Base-by-base conservation (phyloP, 2,113 vertebrate species). In the Rhombomys opimus region DNA sequence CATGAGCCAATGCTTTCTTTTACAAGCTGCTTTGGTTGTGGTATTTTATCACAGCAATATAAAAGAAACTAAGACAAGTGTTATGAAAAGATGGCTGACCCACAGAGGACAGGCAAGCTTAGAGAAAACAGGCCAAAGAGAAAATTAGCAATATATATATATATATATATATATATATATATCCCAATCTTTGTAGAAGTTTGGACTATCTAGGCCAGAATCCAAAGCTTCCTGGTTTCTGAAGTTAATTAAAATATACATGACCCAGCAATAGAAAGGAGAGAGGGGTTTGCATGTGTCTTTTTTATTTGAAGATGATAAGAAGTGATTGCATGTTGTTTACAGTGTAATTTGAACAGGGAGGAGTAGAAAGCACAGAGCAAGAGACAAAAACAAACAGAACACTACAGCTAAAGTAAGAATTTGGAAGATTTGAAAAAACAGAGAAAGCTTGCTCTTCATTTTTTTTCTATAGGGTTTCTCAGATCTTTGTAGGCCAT, bases 161-260 rank as follows among this genome's bases (percentile, higher is more conserved):
- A 46, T 46, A 46, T 46, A 46, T 46, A 46, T 46, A 46, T 46
- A 46, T 46, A 46, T 46, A 46, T 46, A 46, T 46, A 46, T 46
- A 46, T 46, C 5, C 10, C 2, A 91, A 91, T 92, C 32, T 78
- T 78, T 63, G 57, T 32, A 46, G 17, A 70, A 46, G 46, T 46
- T 46, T 46, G 46, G 46, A 46, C 46, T 46, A 46, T 46, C 46
- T 61, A 88, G 25, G 8, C 50, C 59, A 89, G 32, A 78, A 94
- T 25, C 27, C 88, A 96, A 92, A 94, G 1, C 35, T 84, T 25
- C 32, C 22, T 12, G 2, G 15, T 41, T 25, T 68, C 46, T 87
- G 81, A 93, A 93, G 88, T 22, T 94, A 27, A 35, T 86, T 95
- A 32, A 77, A 94, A 63, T 91, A 90, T 52, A 27, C 20, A 38